phyloP scores from a whole-genome alignment of 1,140 invertebrate genomes.

The Papilio aristodemus region DNA sequence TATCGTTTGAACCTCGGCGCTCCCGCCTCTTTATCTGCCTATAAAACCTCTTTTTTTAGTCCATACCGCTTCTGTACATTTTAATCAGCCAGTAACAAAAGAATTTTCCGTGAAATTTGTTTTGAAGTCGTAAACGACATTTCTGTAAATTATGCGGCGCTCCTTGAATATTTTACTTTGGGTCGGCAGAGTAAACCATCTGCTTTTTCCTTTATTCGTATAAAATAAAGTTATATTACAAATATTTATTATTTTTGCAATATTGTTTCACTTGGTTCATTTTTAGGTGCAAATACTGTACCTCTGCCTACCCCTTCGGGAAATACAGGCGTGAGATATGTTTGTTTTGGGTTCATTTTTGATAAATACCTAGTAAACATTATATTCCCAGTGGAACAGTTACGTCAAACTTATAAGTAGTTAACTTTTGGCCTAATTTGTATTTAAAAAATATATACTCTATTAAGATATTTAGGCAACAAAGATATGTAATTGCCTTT shows the following conservation, averaged over 20 bases:
- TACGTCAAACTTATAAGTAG: too few relatives aligned
- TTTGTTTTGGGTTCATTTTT: too few relatives aligned
- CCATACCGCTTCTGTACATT: constrained; percentile 69
- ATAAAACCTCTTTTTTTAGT: constrained; percentile 60
- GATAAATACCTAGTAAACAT: too few relatives aligned
- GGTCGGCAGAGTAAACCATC: constrained; percentile 4
- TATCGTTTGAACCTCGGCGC: constrained; percentile 68
- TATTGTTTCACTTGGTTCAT: neutral
- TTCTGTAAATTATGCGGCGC: constrained; percentile 57
- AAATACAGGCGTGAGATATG: too few relatives aligned
- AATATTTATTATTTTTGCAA: neutral
- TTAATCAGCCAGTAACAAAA: constrained; percentile 70
- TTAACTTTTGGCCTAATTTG: too few relatives aligned
- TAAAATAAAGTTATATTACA: neutral
- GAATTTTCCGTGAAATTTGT: constrained; percentile 69
- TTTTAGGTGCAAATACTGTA: neutral
- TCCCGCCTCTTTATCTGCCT: constrained; percentile 66
- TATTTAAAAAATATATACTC: too few relatives aligned
- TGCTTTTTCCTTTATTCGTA: neutral
- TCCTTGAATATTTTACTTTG: constrained; percentile 29
- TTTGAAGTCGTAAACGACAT: constrained; percentile 57
- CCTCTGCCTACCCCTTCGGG: too few relatives aligned
- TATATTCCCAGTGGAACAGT: too few relatives aligned
- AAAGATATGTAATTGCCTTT: too few relatives aligned
- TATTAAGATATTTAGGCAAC: too few relatives aligned